Evolutionary conservation across 1,140 invertebrate species (phyloP), one percentile per base, ranked within the genome.

Genomic region (Apis laboriosa): DNA sequence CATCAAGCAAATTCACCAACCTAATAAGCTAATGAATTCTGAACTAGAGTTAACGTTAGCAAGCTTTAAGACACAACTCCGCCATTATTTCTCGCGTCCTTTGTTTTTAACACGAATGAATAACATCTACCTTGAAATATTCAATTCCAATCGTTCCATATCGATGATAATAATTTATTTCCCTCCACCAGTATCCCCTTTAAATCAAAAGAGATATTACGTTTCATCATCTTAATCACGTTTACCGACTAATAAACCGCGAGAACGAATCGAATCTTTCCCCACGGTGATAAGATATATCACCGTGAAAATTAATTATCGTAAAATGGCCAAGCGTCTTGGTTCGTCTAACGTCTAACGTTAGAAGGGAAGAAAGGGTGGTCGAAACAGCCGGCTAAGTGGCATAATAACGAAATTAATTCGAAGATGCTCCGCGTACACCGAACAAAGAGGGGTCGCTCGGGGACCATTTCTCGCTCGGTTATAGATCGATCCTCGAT

Each of bases 401-500:
- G 75, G 64, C 61, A 67, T 19, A 81, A 66, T 79, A 88, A 88
- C 80, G 66, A 85, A 74, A 79, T 88, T 88, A 80, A 53, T 24
- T 51, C n/a, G 63, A 86, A 85, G 73, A 85, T 82, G 76, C 53
- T 60, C 21, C 13, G 34, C 34, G 55, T 51, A 53, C 68, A 28
- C 28, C 15, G 51, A 73, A 71, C 78, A 79, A 87, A 82, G 86
- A 81, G 74, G 74, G 61, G 51, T 34, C 60, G 68, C 61, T 28
- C 28, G 24, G 75, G 75, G 49, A 77, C 61, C 71, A 66, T 84
- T 87, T 68, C 86, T 78, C 74, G 77, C 60, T 77, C 8, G 63
- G 68, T 84, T 87, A 84, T 77, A 61, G 85, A 87, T 87, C 83
- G 83, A 80, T 84, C 82, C 77, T 66, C 77, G 86, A 87, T 80